Base-by-base conservation (phyloP, 2,113 vertebrate species). In the Carollia perspicillata region DNA sequence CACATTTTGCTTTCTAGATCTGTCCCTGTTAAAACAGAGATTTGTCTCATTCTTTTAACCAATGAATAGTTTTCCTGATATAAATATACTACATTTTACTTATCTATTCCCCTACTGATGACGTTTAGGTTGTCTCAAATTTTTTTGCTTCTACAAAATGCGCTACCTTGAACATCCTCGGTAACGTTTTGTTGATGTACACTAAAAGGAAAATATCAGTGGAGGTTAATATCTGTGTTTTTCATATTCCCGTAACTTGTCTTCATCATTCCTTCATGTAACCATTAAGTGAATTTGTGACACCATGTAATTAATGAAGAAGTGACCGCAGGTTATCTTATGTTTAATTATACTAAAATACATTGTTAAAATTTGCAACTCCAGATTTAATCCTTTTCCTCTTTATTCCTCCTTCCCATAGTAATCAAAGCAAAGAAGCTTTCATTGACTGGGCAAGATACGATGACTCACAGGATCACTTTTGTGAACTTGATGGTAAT, bases 401-500 rank as follows among this genome's bases (percentile, higher is more conserved):
- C 86, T 84, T 97, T 66, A 66, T 89, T 86, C 95, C 78, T 92
- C 49, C 81, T 98, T 75, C 78, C 51, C 40, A 6, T 95, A 99
- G 99, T 98, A 99, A 99, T 98, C 99, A 99, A 98, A 99, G 98
- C 97, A 99, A 99, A 98, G 98, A 99, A 98, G 99, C 99, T 69
- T 99, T 99, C 94, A 99, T 98, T 96, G 99, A 99, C 98, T 99
- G 99, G 99, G 99, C 99, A 84, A 99, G 99, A 98, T 99, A 99
- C 0, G 99, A 99, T 92, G 99, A 99, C 65, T 99, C 99, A 88
- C 99, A 99, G 98, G 99, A 99, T 97, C 99, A 99, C 93, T 99
- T 99, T 98, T 99, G 99, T 98, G 99, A 99, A 97, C 99, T 99
- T 87, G 99, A 99, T 83, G 99, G 99, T 99, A 98, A 98, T 93